Conservation (phyloP, 2,888 invertebrate genomes). For the Schrankia costaestrigalis region DNA sequence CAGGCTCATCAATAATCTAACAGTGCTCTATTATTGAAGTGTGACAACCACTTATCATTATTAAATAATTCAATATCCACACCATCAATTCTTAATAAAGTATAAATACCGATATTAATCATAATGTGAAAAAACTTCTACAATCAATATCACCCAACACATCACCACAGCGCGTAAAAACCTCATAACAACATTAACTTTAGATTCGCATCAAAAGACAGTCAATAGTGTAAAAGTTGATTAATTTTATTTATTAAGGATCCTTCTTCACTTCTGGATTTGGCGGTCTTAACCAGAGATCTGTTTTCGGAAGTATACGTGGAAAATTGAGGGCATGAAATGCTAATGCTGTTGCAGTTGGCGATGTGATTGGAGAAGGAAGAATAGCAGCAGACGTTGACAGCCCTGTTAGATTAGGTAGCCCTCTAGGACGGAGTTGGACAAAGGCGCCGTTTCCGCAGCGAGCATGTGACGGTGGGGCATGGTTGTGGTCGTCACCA, state of each 20-base stretch:
- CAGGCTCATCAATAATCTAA: too few species aligned
- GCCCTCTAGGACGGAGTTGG: constrained; percentile 60
- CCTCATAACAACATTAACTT: constrained; percentile 13
- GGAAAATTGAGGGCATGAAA: constrained; percentile 66
- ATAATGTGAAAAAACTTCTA: too few species aligned
- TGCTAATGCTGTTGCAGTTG: constrained; percentile 55
- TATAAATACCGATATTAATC: too few species aligned
- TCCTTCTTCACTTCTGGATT: constrained; percentile 62
- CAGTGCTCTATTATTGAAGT: too few species aligned
- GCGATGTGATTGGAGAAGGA: constrained; percentile 53
- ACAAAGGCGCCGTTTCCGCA: constrained; percentile 74
- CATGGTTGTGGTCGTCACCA: constrained; percentile 68
- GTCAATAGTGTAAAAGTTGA: constrained; percentile 3
- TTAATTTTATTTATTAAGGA: constrained; percentile 24
- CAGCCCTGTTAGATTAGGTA: constrained; percentile 27
- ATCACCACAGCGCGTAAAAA: too few species aligned
- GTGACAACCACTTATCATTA: too few species aligned
- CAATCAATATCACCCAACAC: too few species aligned
- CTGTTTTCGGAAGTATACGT: constrained; percentile 66
- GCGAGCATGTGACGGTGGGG: constrained; percentile 72
- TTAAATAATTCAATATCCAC: too few species aligned
- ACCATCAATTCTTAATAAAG: too few species aligned
- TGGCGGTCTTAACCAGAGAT: constrained; percentile 60
- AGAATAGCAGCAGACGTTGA: constrained; percentile 39
- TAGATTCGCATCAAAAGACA: constrained; percentile 10